These are phyloP conservation scores for Protosalanx chinensis DNA, from an alignment of 2,797 vertebrate species.

Conservation along the genomic window DNA sequence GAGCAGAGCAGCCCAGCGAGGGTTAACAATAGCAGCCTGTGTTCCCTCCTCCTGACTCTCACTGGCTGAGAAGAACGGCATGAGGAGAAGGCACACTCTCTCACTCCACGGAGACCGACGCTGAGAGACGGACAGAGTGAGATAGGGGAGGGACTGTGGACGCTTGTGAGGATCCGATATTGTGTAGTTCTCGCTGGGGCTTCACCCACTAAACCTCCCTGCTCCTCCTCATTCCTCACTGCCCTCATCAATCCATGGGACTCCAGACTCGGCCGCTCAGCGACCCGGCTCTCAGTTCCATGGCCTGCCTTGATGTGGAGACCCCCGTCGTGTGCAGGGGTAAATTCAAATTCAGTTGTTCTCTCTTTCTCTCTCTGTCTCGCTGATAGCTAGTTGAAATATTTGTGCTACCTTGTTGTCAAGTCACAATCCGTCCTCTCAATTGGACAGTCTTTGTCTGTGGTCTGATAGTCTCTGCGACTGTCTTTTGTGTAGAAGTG, in stretches of 20 bases:
- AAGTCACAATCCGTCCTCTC: not conserved
- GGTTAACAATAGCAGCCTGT: conserved; percentile 63
- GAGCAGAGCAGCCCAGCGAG: conserved; percentile 49
- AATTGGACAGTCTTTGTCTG: not conserved
- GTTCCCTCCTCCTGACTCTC: conserved; percentile 68
- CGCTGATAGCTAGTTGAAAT: not conserved
- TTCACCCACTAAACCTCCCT: conserved; percentile 43
- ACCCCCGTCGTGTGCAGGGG: conserved; percentile 71
- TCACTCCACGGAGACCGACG: conserved; percentile 7
- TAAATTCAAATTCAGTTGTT: conserved; percentile 51
- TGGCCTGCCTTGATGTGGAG: conserved; percentile 77
- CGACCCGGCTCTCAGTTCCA: conserved; percentile 58
- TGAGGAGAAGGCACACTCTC: conserved; percentile 16
- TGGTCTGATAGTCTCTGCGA: not conserved
- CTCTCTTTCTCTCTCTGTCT: not conserved
- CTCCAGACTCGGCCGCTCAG: conserved; percentile 67
- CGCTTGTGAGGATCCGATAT: conserved; percentile 47
- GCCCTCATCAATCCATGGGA: conserved; percentile 71
- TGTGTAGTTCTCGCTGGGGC: conserved; percentile 45
- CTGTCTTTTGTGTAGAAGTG: not conserved
- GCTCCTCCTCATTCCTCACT: conserved; percentile 40
- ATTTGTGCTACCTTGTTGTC: not conserved
- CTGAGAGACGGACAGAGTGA: conserved; percentile 12
- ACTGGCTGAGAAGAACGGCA: conserved; percentile 46
- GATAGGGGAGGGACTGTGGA: conserved; percentile 56